Percentiles rank a stretch among this genome's conserved stretches.
Evolutionary conservation across 1,140 invertebrate genomes (phyloP).

Genomic region (Drosophila funebris): DNA sequence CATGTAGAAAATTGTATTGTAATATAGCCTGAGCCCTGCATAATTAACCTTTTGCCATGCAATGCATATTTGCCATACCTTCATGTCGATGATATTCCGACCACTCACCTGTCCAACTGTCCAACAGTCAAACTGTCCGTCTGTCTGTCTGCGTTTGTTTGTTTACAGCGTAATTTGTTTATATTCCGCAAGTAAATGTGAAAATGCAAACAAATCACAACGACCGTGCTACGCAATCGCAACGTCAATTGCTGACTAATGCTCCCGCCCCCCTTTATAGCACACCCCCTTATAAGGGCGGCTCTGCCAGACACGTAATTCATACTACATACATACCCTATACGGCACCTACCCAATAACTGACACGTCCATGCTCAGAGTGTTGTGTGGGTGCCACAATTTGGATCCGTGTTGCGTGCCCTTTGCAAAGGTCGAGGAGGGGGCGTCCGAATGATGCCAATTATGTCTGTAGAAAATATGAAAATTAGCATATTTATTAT

Average conservation of each 20-base stretch:
- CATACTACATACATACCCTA: constrained; percentile 41
- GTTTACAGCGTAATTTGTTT: constrained; percentile 77
- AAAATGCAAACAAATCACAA: constrained; percentile 75
- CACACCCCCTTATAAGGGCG: constrained; percentile 21
- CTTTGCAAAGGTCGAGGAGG: constrained; percentile 16
- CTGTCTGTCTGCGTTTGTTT: constrained; percentile 28
- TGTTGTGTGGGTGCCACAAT: constrained; percentile 37
- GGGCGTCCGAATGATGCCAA: constrained; percentile 18
- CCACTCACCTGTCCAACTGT: not conserved
- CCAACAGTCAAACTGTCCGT: constrained; percentile 5
- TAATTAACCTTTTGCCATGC: constrained; percentile 72
- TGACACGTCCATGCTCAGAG: too few species aligned
- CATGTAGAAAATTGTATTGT: constrained; percentile 48
- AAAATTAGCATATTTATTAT: constrained; percentile 60
- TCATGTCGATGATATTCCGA: not conserved
- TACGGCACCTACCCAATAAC: not conserved
- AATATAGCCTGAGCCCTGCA: constrained; percentile 52
- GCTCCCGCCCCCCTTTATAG: not conserved
- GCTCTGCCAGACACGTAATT: constrained; percentile 54
- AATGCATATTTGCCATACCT: constrained; percentile 48
- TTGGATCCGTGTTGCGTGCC: not conserved
- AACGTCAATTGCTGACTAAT: constrained; percentile 49
- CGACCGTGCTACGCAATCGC: constrained; percentile 66
- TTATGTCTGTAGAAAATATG: constrained; percentile 18
- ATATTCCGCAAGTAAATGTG: constrained; percentile 56